phyloP scores from a whole-genome alignment of 2,888 invertebrate genomes.

The Chirona hameri region DNA sequence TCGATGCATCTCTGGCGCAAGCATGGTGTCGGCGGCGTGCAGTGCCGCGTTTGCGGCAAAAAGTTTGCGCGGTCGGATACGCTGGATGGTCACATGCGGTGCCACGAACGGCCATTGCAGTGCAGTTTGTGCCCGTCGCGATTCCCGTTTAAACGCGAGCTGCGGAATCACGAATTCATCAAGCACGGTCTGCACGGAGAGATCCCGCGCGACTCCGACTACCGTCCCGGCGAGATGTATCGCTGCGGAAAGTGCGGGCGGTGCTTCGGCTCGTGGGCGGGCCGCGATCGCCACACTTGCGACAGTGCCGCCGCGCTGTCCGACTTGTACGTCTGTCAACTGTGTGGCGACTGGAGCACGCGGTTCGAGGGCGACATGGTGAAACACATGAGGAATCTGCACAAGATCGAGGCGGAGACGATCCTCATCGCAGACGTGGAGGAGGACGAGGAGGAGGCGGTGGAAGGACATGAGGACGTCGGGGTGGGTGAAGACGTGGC shows the following conservation, averaged over 20 bases:
- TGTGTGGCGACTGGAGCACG: conserved; percentile 28
- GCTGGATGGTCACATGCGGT: conserved; percentile 24
- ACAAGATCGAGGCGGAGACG: conserved; percentile 26
- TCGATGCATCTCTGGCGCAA: conserved; percentile 10
- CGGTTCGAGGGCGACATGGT: conserved; percentile 30
- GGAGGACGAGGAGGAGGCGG: not conserved
- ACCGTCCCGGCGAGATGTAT: conserved; percentile 25
- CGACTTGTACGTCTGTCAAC: conserved; percentile 12
- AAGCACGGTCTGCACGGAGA: conserved; percentile 27
- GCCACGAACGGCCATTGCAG: conserved; percentile 12
- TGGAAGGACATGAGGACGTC: not conserved
- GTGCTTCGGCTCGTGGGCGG: conserved; percentile 28
- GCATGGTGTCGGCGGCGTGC: conserved; percentile 13
- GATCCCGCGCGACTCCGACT: conserved; percentile 12
- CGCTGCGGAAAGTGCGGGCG: conserved; percentile 24
- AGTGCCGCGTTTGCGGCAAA: conserved; percentile 8
- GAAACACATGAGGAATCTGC: conserved; percentile 27
- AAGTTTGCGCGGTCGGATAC: conserved; percentile 24
- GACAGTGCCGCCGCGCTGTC: conserved; percentile 4
- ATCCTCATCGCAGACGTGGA: conserved; percentile 22
- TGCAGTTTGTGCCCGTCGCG: conserved; percentile 1
- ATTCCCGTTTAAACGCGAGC: conserved; percentile 13
- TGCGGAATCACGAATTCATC: conserved; percentile 22
- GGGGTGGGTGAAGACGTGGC: not conserved
- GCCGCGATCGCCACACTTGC: not conserved